These are phyloP conservation scores for Ophioninae sp. DNA, from an alignment of 2,888 invertebrate species.

Conservation along the genomic window DNA sequence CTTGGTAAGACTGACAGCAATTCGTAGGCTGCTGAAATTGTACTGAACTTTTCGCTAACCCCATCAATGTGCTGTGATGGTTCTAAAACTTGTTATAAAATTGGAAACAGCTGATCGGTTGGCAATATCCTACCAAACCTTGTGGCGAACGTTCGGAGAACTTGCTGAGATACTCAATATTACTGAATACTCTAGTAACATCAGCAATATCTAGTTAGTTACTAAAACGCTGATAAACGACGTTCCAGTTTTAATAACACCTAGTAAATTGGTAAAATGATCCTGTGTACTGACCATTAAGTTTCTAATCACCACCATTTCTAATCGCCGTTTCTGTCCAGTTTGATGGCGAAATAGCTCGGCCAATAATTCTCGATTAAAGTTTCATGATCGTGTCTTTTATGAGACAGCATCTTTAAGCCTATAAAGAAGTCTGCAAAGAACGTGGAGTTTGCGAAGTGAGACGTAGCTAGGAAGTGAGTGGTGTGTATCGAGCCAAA, in stretches of 20 bases:
- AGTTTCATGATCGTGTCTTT: background rate
- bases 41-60: background rate
- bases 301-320: background rate
- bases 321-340: background rate
- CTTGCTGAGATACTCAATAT: background rate
- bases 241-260: background rate
- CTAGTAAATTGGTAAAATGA: background rate
- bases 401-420: background rate
- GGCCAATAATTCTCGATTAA: background rate
- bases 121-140: background rate
- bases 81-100: background rate
- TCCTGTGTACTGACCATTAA: background rate
- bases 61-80: background rate
- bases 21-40: background rate
- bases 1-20: background rate
- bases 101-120: background rate
- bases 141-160: background rate
- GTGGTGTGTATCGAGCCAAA: background rate
- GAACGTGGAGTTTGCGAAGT: background rate
- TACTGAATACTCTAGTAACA: background rate
- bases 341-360: background rate
- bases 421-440: background rate
- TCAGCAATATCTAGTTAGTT: background rate
- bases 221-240: background rate
- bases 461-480: background rate